Conservation (phyloP, 2,797 vertebrate species). For the Phrynocephalus forsythii region DNA sequence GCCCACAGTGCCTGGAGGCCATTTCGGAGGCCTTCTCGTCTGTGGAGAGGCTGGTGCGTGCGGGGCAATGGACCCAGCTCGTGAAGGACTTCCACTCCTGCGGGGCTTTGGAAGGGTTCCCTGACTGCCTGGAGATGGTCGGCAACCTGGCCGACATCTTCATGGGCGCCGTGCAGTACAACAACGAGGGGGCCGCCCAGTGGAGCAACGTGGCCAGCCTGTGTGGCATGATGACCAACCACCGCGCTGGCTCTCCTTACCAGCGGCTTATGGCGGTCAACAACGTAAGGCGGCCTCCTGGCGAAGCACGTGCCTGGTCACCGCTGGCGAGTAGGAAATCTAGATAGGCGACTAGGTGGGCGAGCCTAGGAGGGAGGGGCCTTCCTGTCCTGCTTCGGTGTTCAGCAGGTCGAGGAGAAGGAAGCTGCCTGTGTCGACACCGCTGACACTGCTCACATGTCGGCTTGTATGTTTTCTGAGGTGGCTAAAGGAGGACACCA, state of each 20-base stretch:
- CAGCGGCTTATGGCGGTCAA: conserved; percentile 51
- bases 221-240: conserved; percentile 77
- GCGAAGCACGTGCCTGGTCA: not conserved
- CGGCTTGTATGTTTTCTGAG: too few species aligned
- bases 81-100: conserved; percentile 82
- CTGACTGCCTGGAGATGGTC: conserved; percentile 80
- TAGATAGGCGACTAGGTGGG: not conserved
- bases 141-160: conserved; percentile 81
- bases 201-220: conserved; percentile 74
- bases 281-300: conserved; percentile 47
- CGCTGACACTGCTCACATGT: too few species aligned
- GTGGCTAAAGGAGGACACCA: not conserved
- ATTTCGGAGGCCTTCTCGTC: conserved; percentile 77
- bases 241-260: conserved; percentile 36
- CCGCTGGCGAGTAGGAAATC: not conserved
- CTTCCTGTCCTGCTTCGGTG: too few species aligned
- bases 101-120: conserved; percentile 53
- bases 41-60: conserved; percentile 73
- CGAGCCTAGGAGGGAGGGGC: too few species aligned
- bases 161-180: conserved; percentile 85
- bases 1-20: conserved; percentile 77
- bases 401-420: too few species aligned
- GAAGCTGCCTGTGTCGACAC: too few species aligned
- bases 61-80: conserved; percentile 61
- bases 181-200: conserved; percentile 67